Evolutionary conservation across 2,113 vertebrate species (phyloP), one percentile per base, ranked within the genome.

Genomic region (Isichthys henryi): DNA sequence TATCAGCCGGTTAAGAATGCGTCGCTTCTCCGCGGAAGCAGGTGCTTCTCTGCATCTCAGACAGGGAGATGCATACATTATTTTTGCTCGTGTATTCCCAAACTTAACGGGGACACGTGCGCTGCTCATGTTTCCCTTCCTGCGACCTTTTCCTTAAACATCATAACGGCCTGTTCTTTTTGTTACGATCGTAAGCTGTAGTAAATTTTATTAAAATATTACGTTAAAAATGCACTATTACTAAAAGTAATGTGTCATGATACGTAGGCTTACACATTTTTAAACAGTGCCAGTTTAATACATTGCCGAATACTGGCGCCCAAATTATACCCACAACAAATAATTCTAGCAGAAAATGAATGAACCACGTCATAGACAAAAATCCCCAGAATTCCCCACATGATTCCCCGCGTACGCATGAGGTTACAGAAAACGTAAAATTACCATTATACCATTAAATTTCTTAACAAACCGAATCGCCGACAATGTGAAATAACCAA

Each of bases 1-100:
- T 95, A 95, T 95, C 95, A 95, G 94, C 31, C 74, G 90, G 90
- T 93, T 92, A 95, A 95, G 96, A 96, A 97, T 95, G 96, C 95
- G 95, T 96, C 94, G 90, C 90, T 77, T 93, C 46, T 49, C 1
- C 5, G 90, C 83, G 94, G 93, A 92, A 96, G 93, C 95, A 96
- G 95, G 96, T 96, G 95, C 93, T 95, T 93, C 93, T 94, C 93
- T 94, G 96, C 94, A 94, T 85, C 50, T n/a, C 88, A 88, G 93
- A 91, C 94, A 93, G 94, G 94, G 93, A 95, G 95, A 90, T 62
- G 90, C 90, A 48, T 82, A 43, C 85, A 70, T 70, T 31, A 70
- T 31, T 80, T 90, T 2, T 43, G 87, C 91, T 90, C 70, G 0
- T 0, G 86, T 23, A 70, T 70, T 50, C 45, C 46, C 50, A 49